phyloP scores from a whole-genome alignment of 2,797 vertebrate species.

The Saxicola maurus region DNA sequence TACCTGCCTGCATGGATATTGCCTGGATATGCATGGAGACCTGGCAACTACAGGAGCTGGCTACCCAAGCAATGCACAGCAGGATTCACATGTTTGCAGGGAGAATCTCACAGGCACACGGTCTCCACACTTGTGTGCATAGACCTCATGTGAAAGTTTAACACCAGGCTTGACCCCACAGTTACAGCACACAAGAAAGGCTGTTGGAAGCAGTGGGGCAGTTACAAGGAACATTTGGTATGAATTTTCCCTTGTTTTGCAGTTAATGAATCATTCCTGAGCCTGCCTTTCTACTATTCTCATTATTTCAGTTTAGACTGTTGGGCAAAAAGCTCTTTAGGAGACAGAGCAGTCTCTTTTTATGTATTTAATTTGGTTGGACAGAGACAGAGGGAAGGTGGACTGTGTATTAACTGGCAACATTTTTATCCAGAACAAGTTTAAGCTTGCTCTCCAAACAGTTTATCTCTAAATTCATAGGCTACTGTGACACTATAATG shows the following conservation, averaged over 20 bases:
- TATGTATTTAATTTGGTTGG: background rate
- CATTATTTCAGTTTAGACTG: conserved; percentile 23
- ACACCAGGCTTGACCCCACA: conserved; percentile 3
- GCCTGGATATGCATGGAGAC: background rate
- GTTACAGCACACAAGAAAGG: background rate
- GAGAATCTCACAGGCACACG: background rate
- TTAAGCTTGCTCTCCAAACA: background rate
- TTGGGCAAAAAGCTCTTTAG: background rate
- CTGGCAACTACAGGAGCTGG: background rate
- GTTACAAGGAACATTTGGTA: conserved; percentile 55
- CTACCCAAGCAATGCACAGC: background rate
- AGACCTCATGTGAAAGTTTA: conserved; percentile 13
- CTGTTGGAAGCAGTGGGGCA: conserved; percentile 12
- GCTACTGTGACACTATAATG: background rate
- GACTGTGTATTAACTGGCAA: background rate
- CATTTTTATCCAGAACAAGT: background rate
- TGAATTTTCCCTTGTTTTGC: conserved; percentile 56
- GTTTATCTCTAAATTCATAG: background rate
- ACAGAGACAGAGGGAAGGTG: background rate
- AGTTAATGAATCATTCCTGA: conserved; percentile 55
- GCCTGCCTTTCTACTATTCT: conserved; percentile 38
- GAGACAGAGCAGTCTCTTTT: background rate
- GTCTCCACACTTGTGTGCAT: background rate
- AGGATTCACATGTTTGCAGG: background rate
- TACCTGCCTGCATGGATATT: background rate